Evolutionary conservation across 2,797 vertebrate species (phyloP), one percentile per base, ranked within the genome.

Genomic region (Enteromius thamalakanensis): DNA sequence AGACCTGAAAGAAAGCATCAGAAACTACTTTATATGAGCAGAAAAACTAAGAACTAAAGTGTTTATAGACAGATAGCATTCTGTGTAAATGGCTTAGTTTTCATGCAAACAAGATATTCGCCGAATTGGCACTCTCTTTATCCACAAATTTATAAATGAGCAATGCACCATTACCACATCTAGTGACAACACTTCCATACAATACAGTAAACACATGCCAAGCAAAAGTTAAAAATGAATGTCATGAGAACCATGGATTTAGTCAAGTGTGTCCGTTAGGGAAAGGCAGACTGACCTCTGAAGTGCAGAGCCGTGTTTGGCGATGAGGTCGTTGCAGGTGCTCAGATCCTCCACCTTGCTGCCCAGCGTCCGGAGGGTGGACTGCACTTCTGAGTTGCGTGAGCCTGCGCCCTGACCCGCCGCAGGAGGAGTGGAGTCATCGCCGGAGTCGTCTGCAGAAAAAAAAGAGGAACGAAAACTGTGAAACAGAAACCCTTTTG

Each of bases 291-390:
- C 91, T 89, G 86, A 96, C 87, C 98, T 95, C 90, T 99, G 98
- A 72, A 99, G 94, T 12, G 98, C 98, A 0, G 97, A 97, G 76
- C 98, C 98, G 0, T 99, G 98, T 93, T 99, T 99, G 84, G 97
- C 97, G 0, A 99, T 98, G 55, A 99, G 94, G 92, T 99, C 98
- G 0, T 98, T 99, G 91, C 98, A 99, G 0, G 98, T 99, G 90
- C 95, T 95, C 79, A 99, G 94, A 84, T 99, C 97, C 86, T 99
- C 97, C 88, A 99, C 97, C 67, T 99, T 99, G 92, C 96, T 97
- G 88, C 93, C 94, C 0, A 99, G 92, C 0, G 95, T 97, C 42
- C 97, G 95, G 17, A 99, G 92, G 0, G 97, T 98, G 76, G 94
- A 96, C 92, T 99, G 97, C 86, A 98, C 91, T 91, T 99, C 98